Conservation (phyloP, 2,888 invertebrate genomes). For the Dryadula phaetusa region DNA sequence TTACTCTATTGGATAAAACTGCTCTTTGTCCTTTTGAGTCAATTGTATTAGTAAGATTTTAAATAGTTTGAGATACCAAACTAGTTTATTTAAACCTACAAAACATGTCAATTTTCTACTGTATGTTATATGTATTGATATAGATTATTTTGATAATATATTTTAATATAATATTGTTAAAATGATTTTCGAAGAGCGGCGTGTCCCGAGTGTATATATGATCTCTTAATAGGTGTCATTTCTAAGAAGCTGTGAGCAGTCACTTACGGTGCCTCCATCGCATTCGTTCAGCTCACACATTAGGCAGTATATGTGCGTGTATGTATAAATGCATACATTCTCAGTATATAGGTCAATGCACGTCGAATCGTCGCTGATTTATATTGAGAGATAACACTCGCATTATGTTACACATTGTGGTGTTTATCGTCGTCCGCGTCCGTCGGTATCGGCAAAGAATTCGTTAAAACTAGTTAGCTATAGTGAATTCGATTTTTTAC, state of each 20-base stretch:
- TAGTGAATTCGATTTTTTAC: not conserved
- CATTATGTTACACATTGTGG: constrained; percentile 8
- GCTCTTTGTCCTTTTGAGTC: too few species aligned
- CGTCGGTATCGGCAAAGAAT: not conserved
- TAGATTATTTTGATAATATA: too few species aligned
- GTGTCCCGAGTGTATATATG: not conserved
- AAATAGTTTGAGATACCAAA: too few species aligned
- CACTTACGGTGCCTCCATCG: not conserved
- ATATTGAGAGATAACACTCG: constrained; percentile 16
- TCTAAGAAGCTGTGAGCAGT: not conserved
- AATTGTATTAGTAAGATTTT: too few species aligned
- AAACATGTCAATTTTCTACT: too few species aligned
- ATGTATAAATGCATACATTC: not conserved
- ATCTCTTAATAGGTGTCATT: not conserved
- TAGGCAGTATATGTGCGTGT: not conserved
- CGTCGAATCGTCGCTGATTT: constrained; percentile 19
- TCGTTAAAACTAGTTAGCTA: constrained; percentile 7
- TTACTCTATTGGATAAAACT: too few species aligned
- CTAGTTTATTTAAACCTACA: too few species aligned
- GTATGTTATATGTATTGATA: too few species aligned
- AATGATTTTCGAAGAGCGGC: not conserved
- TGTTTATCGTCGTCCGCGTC: not conserved
- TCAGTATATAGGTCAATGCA: constrained; percentile 14
- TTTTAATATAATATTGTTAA: not conserved
- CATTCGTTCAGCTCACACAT: not conserved